Conservation (phyloP, 1,140 invertebrate genomes). For the Conus betulinus region DNA sequence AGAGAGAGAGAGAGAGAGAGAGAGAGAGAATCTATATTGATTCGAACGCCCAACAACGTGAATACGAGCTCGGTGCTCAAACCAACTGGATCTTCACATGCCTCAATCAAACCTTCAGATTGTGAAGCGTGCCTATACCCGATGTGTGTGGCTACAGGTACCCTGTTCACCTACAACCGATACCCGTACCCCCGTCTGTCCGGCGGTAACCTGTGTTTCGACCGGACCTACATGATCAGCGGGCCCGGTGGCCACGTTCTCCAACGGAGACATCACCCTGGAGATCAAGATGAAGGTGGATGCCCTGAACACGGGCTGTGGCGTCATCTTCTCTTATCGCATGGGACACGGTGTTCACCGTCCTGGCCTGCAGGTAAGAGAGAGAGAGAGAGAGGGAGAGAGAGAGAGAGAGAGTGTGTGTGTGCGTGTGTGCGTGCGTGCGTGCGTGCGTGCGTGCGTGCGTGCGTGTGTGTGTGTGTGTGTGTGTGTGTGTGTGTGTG, state of each 20-base stretch:
- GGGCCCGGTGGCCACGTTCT: not conserved
- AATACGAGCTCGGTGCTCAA: too few species aligned
- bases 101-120: not conserved
- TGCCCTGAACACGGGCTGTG: not conserved
- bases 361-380: not conserved
- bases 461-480: too few species aligned
- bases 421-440: not conserved
- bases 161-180: not conserved
- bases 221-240: not conserved
- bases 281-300: not conserved
- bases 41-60: too few species aligned
- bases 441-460: not conserved
- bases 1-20: not conserved
- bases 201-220: not conserved
- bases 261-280: not conserved
- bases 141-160: not conserved
- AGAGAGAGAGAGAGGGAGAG: not conserved
- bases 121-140: not conserved
- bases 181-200: not conserved
- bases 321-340: conserved; percentile 1
- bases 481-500: too few species aligned
- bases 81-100: too few species aligned
- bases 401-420: too few species aligned
- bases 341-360: not conserved
- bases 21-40: not conserved